Conservation (phyloP, 2,113 vertebrate species). For the Elgaria multicarinata region DNA sequence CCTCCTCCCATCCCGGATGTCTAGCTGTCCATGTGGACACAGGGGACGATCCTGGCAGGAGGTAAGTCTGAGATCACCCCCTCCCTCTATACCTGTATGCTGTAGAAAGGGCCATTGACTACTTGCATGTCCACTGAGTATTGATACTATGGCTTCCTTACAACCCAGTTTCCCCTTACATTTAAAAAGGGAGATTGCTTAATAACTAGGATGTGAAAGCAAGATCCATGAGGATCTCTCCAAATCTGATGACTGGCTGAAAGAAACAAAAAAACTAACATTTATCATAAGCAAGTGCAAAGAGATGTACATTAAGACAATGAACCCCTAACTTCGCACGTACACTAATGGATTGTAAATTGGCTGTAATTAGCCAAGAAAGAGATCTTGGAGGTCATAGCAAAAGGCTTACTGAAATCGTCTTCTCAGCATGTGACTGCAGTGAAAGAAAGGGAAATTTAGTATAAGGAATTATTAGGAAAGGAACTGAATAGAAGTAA, state of each 20-base stretch:
- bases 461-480: constrained; percentile 5
- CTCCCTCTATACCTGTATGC: too few relatives aligned
- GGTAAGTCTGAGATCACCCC: too few relatives aligned
- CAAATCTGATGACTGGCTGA: not conserved
- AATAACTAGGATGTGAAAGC: not conserved
- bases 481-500: constrained; percentile 21
- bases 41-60: too few relatives aligned
- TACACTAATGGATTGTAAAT: constrained; percentile 22
- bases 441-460: not conserved
- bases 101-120: too few relatives aligned
- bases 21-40: too few relatives aligned
- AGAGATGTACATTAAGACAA: not conserved
- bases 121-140: not conserved
- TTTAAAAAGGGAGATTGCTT: not conserved
- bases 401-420: constrained; percentile 5
- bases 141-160: not conserved
- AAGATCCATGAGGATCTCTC: not conserved
- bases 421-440: constrained; percentile 13
- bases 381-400: constrained; percentile 18
- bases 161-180: not conserved
- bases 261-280: not conserved
- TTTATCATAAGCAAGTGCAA: not conserved
- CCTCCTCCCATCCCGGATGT: too few relatives aligned
- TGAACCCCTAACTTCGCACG: not conserved
- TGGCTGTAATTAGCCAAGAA: constrained; percentile 26